A percentile compares a stretch with the other conserved stretches of the same genome.
These are phyloP conservation scores for Botrylloides violaceus DNA, from an alignment of 23 tunicate genomes.

Conservation along the genomic window DNA sequence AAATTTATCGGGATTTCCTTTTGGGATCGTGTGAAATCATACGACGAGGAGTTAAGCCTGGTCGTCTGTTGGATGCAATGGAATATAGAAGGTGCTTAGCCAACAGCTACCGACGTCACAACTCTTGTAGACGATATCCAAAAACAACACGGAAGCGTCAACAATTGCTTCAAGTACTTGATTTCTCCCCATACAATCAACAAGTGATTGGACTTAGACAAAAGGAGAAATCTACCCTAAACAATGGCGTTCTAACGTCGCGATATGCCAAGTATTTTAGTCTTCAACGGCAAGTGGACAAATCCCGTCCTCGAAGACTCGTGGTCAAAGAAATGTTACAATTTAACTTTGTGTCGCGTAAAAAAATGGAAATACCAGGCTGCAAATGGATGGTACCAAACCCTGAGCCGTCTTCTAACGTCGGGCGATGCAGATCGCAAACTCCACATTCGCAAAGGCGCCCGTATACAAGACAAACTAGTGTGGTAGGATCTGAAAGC, in stretches of 20 bases:
- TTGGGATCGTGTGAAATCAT: not conserved
- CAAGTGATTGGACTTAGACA: not conserved
- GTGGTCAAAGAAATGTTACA: slow-evolving; percentile 5
- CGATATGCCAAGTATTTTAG: slow-evolving; percentile 17
- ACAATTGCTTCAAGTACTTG: not conserved
- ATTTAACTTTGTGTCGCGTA: not conserved
- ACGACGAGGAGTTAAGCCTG: not conserved
- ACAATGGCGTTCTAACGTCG: not conserved
- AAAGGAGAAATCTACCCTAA: not conserved
- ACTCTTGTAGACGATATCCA: not conserved
- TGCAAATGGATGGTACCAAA: not conserved
- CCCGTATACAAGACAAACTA: not conserved
- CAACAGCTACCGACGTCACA: not conserved
- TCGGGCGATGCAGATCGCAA: not conserved
- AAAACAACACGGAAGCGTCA: not conserved
- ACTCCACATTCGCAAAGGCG: not conserved
- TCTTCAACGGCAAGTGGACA: not conserved
- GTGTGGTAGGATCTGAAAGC: not conserved
- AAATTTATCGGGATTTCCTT: not conserved
- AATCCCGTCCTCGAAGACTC: slow-evolving; percentile 4
- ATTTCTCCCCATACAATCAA: not conserved
- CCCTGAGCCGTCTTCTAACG: not conserved
- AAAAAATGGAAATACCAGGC: not conserved
- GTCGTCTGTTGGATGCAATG: not conserved
- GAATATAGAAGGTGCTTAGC: not conserved